A percentile compares a stretch with the other conserved stretches of the same genome.
phyloP scores from a whole-genome alignment of 2,797 vertebrate genomes.

The Staurois parvus region DNA sequence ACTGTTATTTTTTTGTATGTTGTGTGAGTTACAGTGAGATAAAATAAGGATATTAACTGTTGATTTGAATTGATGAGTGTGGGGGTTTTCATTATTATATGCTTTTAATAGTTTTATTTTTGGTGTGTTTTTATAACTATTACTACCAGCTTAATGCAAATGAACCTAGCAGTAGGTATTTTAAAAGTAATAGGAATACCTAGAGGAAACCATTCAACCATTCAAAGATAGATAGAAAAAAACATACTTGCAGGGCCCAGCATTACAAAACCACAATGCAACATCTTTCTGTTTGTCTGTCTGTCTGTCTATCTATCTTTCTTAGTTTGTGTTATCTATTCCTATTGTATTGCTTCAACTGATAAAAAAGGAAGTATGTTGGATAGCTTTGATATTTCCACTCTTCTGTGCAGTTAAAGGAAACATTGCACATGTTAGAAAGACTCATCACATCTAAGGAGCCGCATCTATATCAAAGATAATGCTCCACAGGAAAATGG shows the following conservation, averaged over 20 bases:
- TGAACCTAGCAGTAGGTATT: too few species aligned
- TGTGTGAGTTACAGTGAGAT: too few species aligned
- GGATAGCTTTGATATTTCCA: not conserved
- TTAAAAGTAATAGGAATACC: too few species aligned
- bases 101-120: too few species aligned
- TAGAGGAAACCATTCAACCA: too few species aligned
- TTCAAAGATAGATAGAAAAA: not conserved
- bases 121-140: too few species aligned
- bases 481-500: constrained; percentile 5
- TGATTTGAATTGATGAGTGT: too few species aligned
- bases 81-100: too few species aligned
- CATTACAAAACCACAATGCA: not conserved
- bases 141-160: too few species aligned
- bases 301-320: not conserved
- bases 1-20: too few species aligned
- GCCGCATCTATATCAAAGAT: not conserved
- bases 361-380: not conserved
- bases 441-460: not conserved
- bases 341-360: not conserved
- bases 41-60: too few species aligned
- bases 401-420: not conserved
- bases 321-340: not conserved
- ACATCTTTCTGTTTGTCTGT: not conserved
- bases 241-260: too few species aligned
- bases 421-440: not conserved